Base-by-base conservation (phyloP, 2,888 invertebrate species). In the Halictus quadricinctus region DNA sequence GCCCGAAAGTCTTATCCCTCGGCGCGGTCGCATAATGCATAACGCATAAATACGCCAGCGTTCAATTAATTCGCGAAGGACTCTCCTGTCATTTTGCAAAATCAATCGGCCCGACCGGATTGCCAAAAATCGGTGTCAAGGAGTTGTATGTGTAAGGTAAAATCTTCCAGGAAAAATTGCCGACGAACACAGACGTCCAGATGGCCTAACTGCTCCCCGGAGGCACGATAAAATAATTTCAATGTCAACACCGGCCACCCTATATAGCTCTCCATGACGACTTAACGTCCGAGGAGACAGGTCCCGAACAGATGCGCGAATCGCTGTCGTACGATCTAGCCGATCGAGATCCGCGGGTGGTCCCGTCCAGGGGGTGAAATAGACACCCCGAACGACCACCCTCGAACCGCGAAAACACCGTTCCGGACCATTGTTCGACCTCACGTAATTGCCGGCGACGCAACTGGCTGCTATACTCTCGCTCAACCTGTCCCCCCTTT, bases 1-100 rank as follows among this genome's bases (percentile, higher is more conserved):
- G 90, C 77, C 91, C 92, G 92, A 93, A 93, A 94, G 93, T 94
- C 94, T 94, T 94, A 94, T 94, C 93, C 92, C 91, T 88, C 87
- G 86, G 79, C 82, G 82, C 73, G 87, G 89, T 70, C 88, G 92
- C 91, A 91, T 91, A 92, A 93, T 91, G 90, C 90, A 76, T 64
- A 29, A 29, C 90, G 90, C 93, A 93, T 94, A 94, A 94, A 94
- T 94, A 92, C 91, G 90, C 90, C 76, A 58, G 43, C 70, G 85
- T 92, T 93, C 93, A 91, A 94, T 94, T 94, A 94, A 94, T 93
- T 91, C 91, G 87, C 15, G 64, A 29, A 64, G 15, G 64, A 29
- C 64, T 15, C 29, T 0, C 7, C 18, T 1, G 64, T 18, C 64
- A 18, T 18, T 25, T 15, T 7, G 64, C 29, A 8, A 29, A 29